Evolutionary conservation across 2,113 vertebrate genomes (phyloP).

Genomic region (Paradoxurus hermaphroditus): DNA sequence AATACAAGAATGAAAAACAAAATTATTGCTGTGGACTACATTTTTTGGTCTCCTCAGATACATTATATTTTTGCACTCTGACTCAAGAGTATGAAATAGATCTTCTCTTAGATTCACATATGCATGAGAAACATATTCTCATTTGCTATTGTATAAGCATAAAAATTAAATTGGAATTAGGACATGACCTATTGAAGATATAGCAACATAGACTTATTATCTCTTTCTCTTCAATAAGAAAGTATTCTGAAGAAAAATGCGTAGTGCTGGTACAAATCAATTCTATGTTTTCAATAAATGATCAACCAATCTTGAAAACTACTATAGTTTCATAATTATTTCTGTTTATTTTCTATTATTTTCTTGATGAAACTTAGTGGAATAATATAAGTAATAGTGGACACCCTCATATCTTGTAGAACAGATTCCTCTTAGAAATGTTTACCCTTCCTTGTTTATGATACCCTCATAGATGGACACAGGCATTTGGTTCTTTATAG

Average conservation of each 20-base stretch:
- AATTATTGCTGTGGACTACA: slow-evolving; percentile 77
- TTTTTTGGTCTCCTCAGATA: slow-evolving; percentile 73
- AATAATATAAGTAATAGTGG: background rate
- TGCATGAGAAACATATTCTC: slow-evolving; percentile 31
- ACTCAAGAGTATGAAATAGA: slow-evolving; percentile 76
- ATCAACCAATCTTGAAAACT: background rate
- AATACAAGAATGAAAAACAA: slow-evolving; percentile 78
- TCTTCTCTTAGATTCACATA: slow-evolving; percentile 71
- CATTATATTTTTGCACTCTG: slow-evolving; percentile 78
- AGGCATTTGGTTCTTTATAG: background rate
- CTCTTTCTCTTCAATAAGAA: background rate
- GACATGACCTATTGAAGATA: background rate
- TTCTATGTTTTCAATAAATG: background rate
- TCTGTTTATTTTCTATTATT: background rate
- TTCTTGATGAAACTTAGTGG: background rate
- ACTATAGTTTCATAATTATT: background rate
- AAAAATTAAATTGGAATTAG: slow-evolving; percentile 46
- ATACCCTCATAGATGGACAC: background rate
- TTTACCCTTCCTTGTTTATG: background rate
- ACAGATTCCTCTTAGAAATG: background rate
- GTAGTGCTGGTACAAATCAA: background rate
- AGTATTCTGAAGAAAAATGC: background rate
- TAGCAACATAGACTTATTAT: background rate
- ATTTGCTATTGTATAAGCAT: slow-evolving; percentile 52
- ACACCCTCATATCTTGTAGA: background rate